Conservation (phyloP, 1,140 invertebrate species). For the Phocides pigmalion region DNA sequence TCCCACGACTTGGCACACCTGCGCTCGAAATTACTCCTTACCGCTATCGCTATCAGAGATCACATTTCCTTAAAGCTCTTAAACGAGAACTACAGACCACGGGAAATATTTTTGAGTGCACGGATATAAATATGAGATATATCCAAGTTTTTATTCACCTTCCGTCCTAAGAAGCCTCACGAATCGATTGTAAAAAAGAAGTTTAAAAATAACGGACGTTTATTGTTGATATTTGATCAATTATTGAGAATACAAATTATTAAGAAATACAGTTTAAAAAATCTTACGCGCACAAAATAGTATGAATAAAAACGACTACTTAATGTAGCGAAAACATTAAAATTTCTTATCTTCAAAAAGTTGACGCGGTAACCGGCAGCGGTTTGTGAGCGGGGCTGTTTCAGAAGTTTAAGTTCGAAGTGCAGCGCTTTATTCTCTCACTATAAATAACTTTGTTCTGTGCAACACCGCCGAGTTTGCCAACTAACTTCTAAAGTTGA, state of each 20-base stretch:
- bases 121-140: constrained; percentile 81
- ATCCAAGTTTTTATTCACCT: constrained; percentile 76
- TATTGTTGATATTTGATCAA: neutral
- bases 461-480: constrained; percentile 42
- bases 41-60: constrained; percentile 51
- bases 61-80: constrained; percentile 54
- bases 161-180: constrained; percentile 41
- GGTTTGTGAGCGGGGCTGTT: constrained; percentile 61
- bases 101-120: constrained; percentile 78
- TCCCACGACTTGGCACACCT: constrained; percentile 73
- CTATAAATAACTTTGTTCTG: constrained; percentile 68
- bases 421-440: constrained; percentile 55
- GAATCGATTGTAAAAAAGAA: constrained; percentile 1
- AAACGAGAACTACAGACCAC: constrained; percentile 55
- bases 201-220: constrained; percentile 10
- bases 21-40: constrained; percentile 73
- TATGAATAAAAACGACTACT: constrained; percentile 5
- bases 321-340: constrained; percentile 20
- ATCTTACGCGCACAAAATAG: neutral
- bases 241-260: neutral
- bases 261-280: neutral
- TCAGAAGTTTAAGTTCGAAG: constrained; percentile 56
- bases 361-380: constrained; percentile 60
- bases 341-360: constrained; percentile 52
- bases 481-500: constrained; percentile 36